Percentiles rank a stretch among this genome's conserved stretches.
Evolutionary conservation across 2,888 invertebrate species (phyloP).

Genomic region (Nomada ferruginata): DNA sequence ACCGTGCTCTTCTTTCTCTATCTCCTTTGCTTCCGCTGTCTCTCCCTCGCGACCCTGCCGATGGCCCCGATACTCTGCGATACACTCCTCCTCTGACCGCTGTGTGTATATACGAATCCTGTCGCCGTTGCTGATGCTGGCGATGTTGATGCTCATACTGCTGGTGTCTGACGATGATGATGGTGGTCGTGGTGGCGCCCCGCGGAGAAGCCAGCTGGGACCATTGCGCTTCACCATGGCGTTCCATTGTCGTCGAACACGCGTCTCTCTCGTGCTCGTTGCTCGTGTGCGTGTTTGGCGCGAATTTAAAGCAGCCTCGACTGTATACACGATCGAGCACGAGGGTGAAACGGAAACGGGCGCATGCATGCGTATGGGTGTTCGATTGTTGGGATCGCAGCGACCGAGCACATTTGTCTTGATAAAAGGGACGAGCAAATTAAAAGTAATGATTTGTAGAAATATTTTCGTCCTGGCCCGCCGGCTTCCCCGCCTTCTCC

Average conservation of each 20-base stretch:
- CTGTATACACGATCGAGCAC: neutral
- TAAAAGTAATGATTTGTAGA: conserved; percentile 85
- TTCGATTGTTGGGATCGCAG: conserved; percentile 46
- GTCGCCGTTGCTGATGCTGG: conserved; percentile 54
- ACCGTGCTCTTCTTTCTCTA: conserved; percentile 57
- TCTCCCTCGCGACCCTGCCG: conserved; percentile 49
- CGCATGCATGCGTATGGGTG: conserved; percentile 22
- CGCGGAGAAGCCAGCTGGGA: conserved; percentile 74
- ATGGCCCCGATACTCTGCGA: conserved; percentile 65
- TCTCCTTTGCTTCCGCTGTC: neutral
- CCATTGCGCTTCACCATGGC: conserved; percentile 51
- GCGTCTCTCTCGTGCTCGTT: conserved; percentile 37
- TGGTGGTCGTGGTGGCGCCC: conserved; percentile 66
- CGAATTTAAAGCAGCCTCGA: conserved; percentile 48
- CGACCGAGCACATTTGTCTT: conserved; percentile 76
- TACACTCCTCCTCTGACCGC: neutral
- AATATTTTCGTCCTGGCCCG: conserved; percentile 77
- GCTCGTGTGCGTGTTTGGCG: conserved; percentile 28
- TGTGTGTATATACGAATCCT: conserved; percentile 39
- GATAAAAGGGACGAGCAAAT: conserved; percentile 81
- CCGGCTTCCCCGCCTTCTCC: conserved; percentile 23
- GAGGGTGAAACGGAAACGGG: conserved; percentile 7
- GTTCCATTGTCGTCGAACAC: conserved; percentile 61
- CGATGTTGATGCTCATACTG: conserved; percentile 49
- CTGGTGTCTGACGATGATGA: conserved; percentile 34